Evolutionary conservation across 2,888 invertebrate species (phyloP).

Genomic region (Tipula vernalis): DNA sequence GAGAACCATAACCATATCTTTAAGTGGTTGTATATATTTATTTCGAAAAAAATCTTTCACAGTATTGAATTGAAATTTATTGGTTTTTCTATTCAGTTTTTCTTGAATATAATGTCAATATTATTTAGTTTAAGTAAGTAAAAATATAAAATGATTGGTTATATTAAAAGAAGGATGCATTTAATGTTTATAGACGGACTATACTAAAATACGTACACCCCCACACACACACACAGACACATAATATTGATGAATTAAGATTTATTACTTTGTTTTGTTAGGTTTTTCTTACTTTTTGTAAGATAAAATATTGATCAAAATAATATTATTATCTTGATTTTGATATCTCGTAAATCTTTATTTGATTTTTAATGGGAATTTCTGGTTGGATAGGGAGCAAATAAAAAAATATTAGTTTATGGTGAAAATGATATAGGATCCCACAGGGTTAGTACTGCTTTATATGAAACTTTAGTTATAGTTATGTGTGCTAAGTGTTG

Average conservation of each 20-base stretch:
- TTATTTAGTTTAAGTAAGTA: not conserved
- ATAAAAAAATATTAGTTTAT: not conserved
- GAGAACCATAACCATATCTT: not conserved
- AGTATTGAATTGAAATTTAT: not conserved
- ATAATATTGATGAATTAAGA: not conserved
- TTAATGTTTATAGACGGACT: not conserved
- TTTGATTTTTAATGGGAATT: not conserved
- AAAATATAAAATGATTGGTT: not conserved
- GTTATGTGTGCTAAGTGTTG: too few relatives aligned
- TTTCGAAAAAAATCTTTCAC: not conserved
- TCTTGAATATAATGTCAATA: not conserved
- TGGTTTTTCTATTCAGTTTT: not conserved
- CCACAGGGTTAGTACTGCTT: not conserved
- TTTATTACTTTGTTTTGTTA: not conserved
- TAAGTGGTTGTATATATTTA: not conserved
- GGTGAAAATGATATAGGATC: not conserved
- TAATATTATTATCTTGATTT: not conserved
- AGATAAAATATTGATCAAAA: not conserved
- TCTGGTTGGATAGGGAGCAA: not conserved
- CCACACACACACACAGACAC: not conserved
- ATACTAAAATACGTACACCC: not conserved
- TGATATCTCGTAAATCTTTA: conserved; percentile 4
- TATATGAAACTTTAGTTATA: not conserved
- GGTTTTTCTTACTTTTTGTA: not conserved
- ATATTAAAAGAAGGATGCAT: not conserved